phyloP scores from a whole-genome alignment of 1,140 invertebrate species.

The Hyles euphorbiae region DNA sequence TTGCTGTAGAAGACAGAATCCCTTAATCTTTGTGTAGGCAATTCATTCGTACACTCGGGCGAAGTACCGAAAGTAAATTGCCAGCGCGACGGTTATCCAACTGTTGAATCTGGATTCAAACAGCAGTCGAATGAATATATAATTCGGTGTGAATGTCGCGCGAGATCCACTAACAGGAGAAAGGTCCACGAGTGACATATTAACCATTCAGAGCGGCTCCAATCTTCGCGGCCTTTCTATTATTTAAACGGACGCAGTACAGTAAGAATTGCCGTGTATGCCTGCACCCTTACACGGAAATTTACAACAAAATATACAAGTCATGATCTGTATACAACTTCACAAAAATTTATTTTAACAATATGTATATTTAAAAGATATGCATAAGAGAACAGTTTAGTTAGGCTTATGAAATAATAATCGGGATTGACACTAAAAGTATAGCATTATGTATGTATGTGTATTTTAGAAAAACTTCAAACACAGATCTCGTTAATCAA shows the following conservation, averaged over 20 bases:
- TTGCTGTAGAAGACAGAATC: too few species aligned
- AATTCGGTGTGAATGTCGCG: constrained; percentile 51
- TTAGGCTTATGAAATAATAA: too few species aligned
- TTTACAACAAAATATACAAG: constrained; percentile 1
- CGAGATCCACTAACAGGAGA: constrained; percentile 50
- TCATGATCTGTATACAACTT: neutral
- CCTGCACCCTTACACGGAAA: constrained; percentile 30
- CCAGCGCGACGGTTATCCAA: constrained; percentile 12
- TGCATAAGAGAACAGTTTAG: too few species aligned
- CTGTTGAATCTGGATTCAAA: constrained; percentile 37
- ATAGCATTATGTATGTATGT: too few species aligned
- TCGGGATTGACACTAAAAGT: too few species aligned
- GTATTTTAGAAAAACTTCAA: too few species aligned
- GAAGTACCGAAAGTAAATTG: constrained; percentile 1
- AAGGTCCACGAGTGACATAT: constrained; percentile 69
- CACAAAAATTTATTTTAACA: too few species aligned
- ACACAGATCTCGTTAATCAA: too few species aligned
- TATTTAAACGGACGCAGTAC: constrained; percentile 64
- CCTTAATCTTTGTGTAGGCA: too few species aligned
- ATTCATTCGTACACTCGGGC: neutral
- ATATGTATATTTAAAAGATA: too few species aligned
- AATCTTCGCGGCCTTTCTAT: constrained; percentile 69
- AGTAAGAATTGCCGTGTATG: constrained; percentile 49
- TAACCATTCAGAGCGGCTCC: constrained; percentile 66
- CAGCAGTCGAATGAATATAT: constrained; percentile 61